phyloP scores from a whole-genome alignment of 2,113 vertebrate genomes.

The Crotophaga sulcirostris region DNA sequence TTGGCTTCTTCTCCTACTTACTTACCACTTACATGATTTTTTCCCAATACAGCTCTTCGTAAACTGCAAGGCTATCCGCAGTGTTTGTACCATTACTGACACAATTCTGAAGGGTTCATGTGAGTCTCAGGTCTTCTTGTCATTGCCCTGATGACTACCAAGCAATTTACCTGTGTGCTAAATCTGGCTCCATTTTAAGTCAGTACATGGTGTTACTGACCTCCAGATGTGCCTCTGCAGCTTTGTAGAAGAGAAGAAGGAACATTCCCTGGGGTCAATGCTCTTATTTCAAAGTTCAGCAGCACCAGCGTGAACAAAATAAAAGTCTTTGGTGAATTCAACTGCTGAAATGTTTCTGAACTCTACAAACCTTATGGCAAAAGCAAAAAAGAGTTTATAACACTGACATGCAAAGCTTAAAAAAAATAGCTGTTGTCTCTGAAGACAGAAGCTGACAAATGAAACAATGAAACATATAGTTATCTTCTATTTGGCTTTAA shows the following conservation, averaged over 20 bases:
- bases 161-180: not conserved
- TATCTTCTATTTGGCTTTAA: not conserved
- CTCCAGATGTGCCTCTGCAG: not conserved
- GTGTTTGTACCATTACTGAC: not conserved
- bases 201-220: not conserved
- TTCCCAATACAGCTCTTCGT: not conserved
- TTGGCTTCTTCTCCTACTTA: not conserved
- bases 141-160: not conserved
- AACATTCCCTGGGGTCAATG: not conserved
- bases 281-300: not conserved
- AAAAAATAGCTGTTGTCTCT: not conserved
- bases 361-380: not conserved
- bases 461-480: not conserved
- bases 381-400: not conserved
- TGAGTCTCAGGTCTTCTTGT: not conserved
- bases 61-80: not conserved
- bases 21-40: not conserved
- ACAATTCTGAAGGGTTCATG: not conserved
- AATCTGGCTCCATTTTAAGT: not conserved
- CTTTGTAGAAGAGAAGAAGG: not conserved
- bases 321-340: not conserved
- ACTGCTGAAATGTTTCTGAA: not conserved
- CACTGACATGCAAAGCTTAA: not conserved
- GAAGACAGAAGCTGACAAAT: not conserved
- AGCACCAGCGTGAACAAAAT: not conserved